Conservation (phyloP, 2,888 invertebrate genomes). For the Criorhina ranunculi region DNA sequence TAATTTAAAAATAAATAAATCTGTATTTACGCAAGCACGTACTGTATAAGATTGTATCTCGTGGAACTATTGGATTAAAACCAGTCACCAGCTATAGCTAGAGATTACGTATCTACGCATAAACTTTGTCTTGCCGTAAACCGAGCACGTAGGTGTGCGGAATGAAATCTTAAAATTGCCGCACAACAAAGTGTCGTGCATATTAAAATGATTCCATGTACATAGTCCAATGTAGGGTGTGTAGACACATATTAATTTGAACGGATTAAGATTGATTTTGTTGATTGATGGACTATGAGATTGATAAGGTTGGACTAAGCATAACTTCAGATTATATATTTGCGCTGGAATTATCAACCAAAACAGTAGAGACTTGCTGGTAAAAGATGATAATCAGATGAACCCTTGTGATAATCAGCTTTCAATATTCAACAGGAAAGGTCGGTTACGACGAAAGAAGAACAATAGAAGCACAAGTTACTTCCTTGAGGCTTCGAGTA, state of each 20-base stretch:
- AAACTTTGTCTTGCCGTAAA: slow-evolving; percentile 2
- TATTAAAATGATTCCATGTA: slow-evolving; percentile 16
- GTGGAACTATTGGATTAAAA: slow-evolving; percentile 26
- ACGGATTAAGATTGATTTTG: not conserved
- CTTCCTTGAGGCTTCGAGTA: too few species aligned
- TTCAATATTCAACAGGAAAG: too few species aligned
- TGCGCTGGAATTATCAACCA: too few species aligned
- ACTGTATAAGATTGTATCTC: not conserved
- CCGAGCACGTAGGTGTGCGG: slow-evolving; percentile 68
- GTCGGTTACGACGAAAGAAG: too few species aligned
- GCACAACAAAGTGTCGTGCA: slow-evolving; percentile 33
- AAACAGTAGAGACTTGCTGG: too few species aligned
- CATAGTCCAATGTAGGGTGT: not conserved
- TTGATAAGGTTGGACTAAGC: too few species aligned
- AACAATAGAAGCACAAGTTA: too few species aligned
- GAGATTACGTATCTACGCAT: slow-evolving; percentile 37
- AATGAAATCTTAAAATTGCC: slow-evolving; percentile 55
- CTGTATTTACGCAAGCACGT: not conserved
- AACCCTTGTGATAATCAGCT: too few species aligned
- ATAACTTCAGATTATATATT: too few species aligned
- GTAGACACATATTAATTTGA: not conserved
- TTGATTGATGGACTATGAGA: not conserved
- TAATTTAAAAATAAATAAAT: slow-evolving; percentile 25
- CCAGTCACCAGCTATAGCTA: slow-evolving; percentile 22
- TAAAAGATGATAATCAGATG: too few species aligned